phyloP scores from a whole-genome alignment of 2,113 vertebrate genomes.

The Oryzias curvinotus region DNA sequence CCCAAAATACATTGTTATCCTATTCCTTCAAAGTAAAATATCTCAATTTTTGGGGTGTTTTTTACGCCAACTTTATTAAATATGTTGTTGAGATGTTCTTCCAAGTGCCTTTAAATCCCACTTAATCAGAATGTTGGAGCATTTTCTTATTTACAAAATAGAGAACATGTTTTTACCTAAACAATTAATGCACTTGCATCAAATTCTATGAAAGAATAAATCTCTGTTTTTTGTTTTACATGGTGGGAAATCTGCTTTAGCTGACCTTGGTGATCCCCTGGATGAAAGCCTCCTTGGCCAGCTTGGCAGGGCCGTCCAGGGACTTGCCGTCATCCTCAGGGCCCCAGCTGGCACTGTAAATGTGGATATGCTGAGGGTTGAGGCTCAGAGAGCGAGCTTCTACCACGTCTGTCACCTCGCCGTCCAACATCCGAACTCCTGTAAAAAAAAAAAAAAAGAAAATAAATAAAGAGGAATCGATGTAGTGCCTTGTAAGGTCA shows the following conservation, averaged over 20 bases:
- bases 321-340: slow-evolving; percentile 97
- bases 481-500: too few species aligned
- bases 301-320: slow-evolving; percentile 92
- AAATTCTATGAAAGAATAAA: background rate
- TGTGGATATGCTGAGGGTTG: slow-evolving; percentile 91
- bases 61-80: too few species aligned
- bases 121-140: background rate
- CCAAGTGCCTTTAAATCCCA: too few species aligned
- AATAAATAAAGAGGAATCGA: background rate
- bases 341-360: slow-evolving; percentile 95
- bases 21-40: too few species aligned
- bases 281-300: slow-evolving; percentile 93
- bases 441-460: slow-evolving; percentile 16
- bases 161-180: background rate
- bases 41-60: too few species aligned
- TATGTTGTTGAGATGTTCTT: too few species aligned
- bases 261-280: slow-evolving; percentile 92
- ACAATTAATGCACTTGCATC: background rate
- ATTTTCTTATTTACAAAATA: background rate
- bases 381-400: slow-evolving; percentile 94
- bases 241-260: slow-evolving; percentile 3
- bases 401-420: slow-evolving; percentile 95
- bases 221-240: background rate
- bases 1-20: too few species aligned
- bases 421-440: slow-evolving; percentile 98